These are phyloP conservation scores for Cancer borealis DNA, from an alignment of 2,888 invertebrate genomes.

Conservation along the genomic window DNA sequence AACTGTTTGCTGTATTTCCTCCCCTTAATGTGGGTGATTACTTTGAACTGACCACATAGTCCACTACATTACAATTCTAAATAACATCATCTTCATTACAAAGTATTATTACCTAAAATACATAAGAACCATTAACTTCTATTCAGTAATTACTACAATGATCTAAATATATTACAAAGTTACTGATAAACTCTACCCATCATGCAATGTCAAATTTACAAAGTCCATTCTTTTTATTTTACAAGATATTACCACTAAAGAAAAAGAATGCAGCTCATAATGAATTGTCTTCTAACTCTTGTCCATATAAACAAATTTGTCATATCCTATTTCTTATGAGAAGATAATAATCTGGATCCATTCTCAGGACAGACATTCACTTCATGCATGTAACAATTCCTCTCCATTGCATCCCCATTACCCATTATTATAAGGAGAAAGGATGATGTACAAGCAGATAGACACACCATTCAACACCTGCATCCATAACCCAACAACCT, in stretches of 20 bases:
- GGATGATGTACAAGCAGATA: background rate
- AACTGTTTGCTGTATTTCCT: background rate
- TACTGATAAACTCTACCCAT: conserved; percentile 1
- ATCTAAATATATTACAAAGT: conserved; percentile 17
- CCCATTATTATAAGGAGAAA: background rate
- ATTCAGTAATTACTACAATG: conserved; percentile 1
- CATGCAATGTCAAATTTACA: background rate
- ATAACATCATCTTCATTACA: background rate
- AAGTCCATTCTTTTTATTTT: background rate
- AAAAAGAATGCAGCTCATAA: background rate
- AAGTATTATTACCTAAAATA: background rate
- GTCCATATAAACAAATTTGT: background rate
- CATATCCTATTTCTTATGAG: background rate
- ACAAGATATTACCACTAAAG: background rate
- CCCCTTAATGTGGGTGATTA: background rate
- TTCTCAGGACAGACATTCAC: background rate
- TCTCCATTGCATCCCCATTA: background rate
- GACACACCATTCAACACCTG: background rate
- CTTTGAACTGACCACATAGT: background rate
- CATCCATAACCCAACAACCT: background rate
- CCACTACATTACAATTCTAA: background rate
- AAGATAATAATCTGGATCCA: background rate
- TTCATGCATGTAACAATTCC: background rate
- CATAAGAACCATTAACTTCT: background rate
- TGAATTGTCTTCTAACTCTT: background rate